Evolutionary conservation across 2,797 vertebrate species (phyloP).

Genomic region (Australoheros facetus): DNA sequence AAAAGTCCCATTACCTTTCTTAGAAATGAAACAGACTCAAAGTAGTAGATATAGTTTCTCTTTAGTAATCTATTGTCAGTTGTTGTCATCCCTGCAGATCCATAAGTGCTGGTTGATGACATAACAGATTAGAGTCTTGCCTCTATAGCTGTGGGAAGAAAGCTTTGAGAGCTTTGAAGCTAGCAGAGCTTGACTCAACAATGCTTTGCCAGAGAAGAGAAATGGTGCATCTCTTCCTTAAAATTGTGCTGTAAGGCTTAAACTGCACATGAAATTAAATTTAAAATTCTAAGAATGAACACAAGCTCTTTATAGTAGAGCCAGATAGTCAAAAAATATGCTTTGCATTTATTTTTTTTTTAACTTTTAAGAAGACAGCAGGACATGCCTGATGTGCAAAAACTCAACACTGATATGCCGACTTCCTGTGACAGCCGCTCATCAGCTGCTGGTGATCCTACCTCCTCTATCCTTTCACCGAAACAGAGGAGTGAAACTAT

Average conservation of each 20-base stretch:
- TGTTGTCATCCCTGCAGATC: constrained; percentile 11
- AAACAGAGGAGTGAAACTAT: neutral
- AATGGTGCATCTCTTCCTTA: neutral
- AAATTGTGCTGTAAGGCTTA: neutral
- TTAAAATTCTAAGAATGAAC: neutral
- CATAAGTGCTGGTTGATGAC: constrained; percentile 42
- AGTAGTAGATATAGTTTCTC: neutral
- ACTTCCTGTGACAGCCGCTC: constrained; percentile 5
- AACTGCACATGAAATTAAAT: neutral
- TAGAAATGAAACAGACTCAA: neutral
- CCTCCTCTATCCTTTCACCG: neutral
- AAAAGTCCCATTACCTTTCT: neutral
- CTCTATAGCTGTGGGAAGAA: constrained; percentile 35
- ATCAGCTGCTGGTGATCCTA: constrained; percentile 21
- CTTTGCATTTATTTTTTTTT: neutral
- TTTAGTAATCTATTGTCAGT: neutral
- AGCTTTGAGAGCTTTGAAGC: constrained; percentile 21
- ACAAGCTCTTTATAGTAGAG: neutral
- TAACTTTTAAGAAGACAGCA: neutral
- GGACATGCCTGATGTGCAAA: constrained; percentile 14
- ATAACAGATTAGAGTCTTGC: constrained; percentile 48
- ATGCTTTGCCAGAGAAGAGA: constrained; percentile 6
- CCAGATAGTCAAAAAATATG: neutral
- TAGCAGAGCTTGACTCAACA: constrained; percentile 36
- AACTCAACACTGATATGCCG: neutral